Base-by-base conservation (phyloP, 2,797 vertebrate genomes). In the Anguilla anguilla region DNA sequence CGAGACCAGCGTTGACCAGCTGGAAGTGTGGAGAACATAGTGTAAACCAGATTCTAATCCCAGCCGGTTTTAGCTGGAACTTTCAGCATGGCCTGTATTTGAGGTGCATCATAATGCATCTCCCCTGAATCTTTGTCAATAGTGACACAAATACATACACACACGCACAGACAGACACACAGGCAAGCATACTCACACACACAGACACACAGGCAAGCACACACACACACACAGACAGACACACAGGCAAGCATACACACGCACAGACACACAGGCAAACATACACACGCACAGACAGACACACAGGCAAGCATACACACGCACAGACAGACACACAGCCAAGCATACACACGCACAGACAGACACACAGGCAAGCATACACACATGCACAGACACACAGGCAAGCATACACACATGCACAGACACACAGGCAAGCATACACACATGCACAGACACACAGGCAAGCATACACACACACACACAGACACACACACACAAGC, bases 321-420 rank as follows among this genome's bases (percentile, higher is more conserved):
- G 22, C 64, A n/a, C n/a, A n/a, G n/a, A 69, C 2, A 28, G 4
- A n/a, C 64, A 67, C 25, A n/a, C 17, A 22, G 10, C 19, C 10
- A 15, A 55, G 15, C n/a, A 19, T 46, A 9, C 59, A 15, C 46
- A 17, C 64, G 86, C 64, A 39, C 28, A n/a, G n/a, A 74, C 61
- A 28, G 67, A 86, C 49, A 77, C 67, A 86, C 85, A 55, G 43
- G 19, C 43, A 74, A 61, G 72, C 64, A 86, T 64, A 51, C 55
- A 25, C 55, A 19, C 2, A 7, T 0, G 28, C 67, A 86, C 28
- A 51, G 31, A 31, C 31, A 31, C 0, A 31, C 31, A 31, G 0
- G 0, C 31, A 31, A 0, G 31, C 31, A 31, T 0, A 0, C 31
- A 31, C 0, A 31, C 31, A 31, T 31, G 0, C 31, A 31, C 31